These are phyloP conservation scores for Pseudoips prasinana DNA, from an alignment of 2,888 invertebrate genomes.

Conservation along the genomic window DNA sequence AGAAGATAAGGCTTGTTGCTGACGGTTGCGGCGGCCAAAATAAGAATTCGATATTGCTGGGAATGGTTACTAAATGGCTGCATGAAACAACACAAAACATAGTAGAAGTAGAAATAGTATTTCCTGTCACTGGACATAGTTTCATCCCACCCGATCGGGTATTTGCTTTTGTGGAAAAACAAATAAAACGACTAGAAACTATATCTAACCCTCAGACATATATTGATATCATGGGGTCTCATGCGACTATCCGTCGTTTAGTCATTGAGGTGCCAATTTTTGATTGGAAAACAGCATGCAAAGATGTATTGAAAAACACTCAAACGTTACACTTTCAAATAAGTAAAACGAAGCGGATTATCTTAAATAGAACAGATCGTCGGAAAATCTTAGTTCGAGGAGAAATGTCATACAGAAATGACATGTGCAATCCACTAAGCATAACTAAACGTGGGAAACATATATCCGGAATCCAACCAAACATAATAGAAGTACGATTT, in stretches of 20 bases:
- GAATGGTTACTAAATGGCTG: slow-evolving; percentile 29
- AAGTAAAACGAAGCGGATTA: slow-evolving; percentile 21
- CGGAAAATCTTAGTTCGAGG: slow-evolving; percentile 19
- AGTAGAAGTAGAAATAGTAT: slow-evolving; percentile 19
- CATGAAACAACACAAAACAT: slow-evolving; percentile 11
- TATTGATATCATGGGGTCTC: slow-evolving; percentile 18
- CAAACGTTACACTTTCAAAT: slow-evolving; percentile 24
- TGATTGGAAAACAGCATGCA: slow-evolving; percentile 19
- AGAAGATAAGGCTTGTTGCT: slow-evolving; percentile 18
- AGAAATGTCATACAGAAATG: slow-evolving; percentile 24
- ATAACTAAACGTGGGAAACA: slow-evolving; percentile 20
- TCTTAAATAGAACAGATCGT: slow-evolving; percentile 12
- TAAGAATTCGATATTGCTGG: slow-evolving; percentile 28
- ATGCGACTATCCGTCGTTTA: slow-evolving; percentile 17
- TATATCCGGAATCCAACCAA: slow-evolving; percentile 9
- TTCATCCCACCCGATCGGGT: slow-evolving; percentile 28
- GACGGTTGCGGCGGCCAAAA: slow-evolving; percentile 34
- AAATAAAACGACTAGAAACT: slow-evolving; percentile 19
- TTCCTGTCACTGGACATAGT: slow-evolving; percentile 28
- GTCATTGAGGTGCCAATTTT: slow-evolving; percentile 19
- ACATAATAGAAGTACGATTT: slow-evolving; percentile 10
- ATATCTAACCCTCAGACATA: slow-evolving; percentile 19
- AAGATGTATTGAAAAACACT: slow-evolving; percentile 22
- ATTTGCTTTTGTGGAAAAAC: slow-evolving; percentile 25
- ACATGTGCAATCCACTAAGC: slow-evolving; percentile 10